Conservation (phyloP, 2,113 vertebrate genomes). For the Hucho hucho region DNA sequence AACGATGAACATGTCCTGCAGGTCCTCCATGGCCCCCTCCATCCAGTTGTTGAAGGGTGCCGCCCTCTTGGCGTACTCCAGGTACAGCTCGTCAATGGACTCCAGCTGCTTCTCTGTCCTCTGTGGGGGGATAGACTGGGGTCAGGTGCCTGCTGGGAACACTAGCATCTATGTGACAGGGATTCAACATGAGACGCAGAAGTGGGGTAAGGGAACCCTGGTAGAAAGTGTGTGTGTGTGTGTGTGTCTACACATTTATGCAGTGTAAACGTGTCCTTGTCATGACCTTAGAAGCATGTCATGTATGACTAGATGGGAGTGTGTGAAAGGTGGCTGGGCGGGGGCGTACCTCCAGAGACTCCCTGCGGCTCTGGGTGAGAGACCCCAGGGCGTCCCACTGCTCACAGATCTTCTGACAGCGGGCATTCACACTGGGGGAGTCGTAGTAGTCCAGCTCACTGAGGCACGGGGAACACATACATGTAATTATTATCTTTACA, state of each 20-base stretch:
- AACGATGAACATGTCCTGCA: slow-evolving; percentile 98
- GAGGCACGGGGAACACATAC: slow-evolving; percentile 46
- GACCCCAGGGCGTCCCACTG: slow-evolving; percentile 89
- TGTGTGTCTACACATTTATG: neutral
- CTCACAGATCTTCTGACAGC: slow-evolving; percentile 94
- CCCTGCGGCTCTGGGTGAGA: slow-evolving; percentile 85
- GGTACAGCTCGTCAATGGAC: slow-evolving; percentile 90
- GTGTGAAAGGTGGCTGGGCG: neutral
- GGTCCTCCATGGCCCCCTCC: slow-evolving; percentile 96
- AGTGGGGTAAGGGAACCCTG: too few relatives aligned
- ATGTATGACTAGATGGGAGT: too few relatives aligned
- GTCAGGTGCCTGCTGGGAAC: neutral
- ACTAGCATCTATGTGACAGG: too few relatives aligned
- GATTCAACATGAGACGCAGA: too few relatives aligned
- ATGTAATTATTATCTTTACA: neutral
- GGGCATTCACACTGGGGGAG: slow-evolving; percentile 85
- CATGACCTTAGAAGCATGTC: too few relatives aligned
- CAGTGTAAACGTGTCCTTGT: too few relatives aligned
- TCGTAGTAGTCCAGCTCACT: slow-evolving; percentile 96
- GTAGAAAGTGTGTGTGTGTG: neutral
- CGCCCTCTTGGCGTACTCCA: slow-evolving; percentile 93
- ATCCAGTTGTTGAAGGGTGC: slow-evolving; percentile 99
- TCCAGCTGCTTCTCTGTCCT: slow-evolving; percentile 93
- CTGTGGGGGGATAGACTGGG: slow-evolving; percentile 57
- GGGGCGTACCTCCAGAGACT: slow-evolving; percentile 84